phyloP scores from a whole-genome alignment of 2,888 invertebrate genomes.

The Flabesymbios commensalis region DNA sequence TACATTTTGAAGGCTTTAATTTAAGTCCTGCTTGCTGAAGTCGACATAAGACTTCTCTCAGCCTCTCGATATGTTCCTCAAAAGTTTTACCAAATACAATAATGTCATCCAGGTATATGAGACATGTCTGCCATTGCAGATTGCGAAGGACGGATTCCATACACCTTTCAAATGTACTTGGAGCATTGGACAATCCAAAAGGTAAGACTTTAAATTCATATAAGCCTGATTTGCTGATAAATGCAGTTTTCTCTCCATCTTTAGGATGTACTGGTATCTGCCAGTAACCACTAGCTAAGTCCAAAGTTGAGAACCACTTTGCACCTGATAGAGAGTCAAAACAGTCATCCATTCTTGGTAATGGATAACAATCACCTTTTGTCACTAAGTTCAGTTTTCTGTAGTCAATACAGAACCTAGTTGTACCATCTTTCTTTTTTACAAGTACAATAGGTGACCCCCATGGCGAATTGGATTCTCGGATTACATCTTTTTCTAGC shows the following conservation, averaged over 20 bases:
- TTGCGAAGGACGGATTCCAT: constrained; percentile 7
- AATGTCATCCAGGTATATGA: constrained; percentile 23
- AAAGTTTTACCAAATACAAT: constrained; percentile 9
- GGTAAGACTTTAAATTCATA: constrained; percentile 14
- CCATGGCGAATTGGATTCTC: constrained; percentile 10
- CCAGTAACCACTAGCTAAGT: constrained; percentile 36
- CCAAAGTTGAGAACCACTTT: constrained; percentile 31
- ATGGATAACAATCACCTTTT: constrained; percentile 26
- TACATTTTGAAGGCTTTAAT: constrained; percentile 8
- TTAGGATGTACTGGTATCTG: constrained; percentile 27
- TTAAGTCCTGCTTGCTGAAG: not conserved
- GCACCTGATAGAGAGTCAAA: constrained; percentile 33
- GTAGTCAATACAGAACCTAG: constrained; percentile 30
- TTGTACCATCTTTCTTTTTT: constrained; percentile 22
- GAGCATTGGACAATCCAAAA: constrained; percentile 9
- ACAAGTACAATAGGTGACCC: constrained; percentile 20
- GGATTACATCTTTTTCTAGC: constrained; percentile 7
- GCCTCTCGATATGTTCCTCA: not conserved
- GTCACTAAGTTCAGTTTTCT: constrained; percentile 27
- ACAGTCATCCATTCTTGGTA: constrained; percentile 24
- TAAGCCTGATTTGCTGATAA: constrained; percentile 6
- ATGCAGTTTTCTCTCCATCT: constrained; percentile 18
- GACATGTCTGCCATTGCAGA: not conserved
- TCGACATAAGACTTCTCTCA: constrained; percentile 2
- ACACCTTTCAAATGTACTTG: constrained; percentile 14